Base-by-base conservation (phyloP, 2,797 vertebrate species). In the Coracias cyanogaster region DNA sequence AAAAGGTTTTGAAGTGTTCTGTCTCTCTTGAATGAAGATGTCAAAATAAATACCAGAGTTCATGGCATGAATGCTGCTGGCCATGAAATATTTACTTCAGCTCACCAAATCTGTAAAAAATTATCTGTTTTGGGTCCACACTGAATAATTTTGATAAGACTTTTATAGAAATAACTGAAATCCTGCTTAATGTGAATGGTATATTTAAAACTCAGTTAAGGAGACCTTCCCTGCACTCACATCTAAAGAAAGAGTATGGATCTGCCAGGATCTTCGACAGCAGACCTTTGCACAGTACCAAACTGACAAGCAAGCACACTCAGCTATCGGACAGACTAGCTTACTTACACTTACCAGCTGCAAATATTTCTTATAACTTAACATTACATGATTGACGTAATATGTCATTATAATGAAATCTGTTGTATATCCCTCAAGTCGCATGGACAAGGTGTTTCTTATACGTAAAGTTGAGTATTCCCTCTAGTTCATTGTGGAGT, bases 201-300 rank as follows among this genome's bases (percentile, higher is more conserved):
- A 12, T 31, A 17, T 15, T 58, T 67, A 71, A 79, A 71, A 76
- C 26, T n/a, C 52, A 67, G 10, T 9, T 65, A 29, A 76, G 26
- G 52, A 45, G 25, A 31, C 9, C 6, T 69, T 12, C 5, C 5
- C 10, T 85, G 29, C 2, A 12, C 6, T 82, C 26, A 20, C 20
- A 41, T 64, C 64, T 52, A 21, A 55, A 46, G 45, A 48, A 51
- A 31, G 64, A 31, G 1, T 10, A 70, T 2, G 12, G 62, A 33
- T 8, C 12, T 37, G 8, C 2, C 37, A 46, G 43, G 19, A 54
- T 45, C 28, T 52, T 2, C 54, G 20, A 25, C 0, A 58, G n/a
- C 29, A 80, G 28, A 20, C 2, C 20, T 71, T 25, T 61, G 13
- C 3, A 1, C 15, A 9, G 19, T 16, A 31, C 26, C 33, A 92